phyloP scores from a whole-genome alignment of 2,113 vertebrate genomes.

The Elephas maximus region DNA sequence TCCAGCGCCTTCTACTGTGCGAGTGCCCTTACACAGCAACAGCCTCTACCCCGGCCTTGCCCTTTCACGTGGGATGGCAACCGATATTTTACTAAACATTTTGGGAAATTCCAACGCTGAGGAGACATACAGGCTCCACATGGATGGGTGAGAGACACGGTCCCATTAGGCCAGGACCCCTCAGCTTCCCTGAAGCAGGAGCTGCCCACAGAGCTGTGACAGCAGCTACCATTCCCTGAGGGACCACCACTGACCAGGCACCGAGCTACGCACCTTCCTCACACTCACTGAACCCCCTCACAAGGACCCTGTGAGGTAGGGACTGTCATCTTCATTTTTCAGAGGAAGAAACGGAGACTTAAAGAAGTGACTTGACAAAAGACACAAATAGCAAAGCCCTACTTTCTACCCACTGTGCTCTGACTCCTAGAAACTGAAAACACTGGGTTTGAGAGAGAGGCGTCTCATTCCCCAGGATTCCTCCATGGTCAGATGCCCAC shows the following conservation, averaged over 20 bases:
- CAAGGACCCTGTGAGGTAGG: background rate
- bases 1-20: background rate
- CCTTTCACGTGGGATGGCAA: background rate
- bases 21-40: background rate
- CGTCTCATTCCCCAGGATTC: background rate
- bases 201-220: background rate
- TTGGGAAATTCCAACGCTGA: background rate
- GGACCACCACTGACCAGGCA: background rate
- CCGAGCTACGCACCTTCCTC: background rate
- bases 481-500: background rate
- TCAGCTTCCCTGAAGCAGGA: background rate
- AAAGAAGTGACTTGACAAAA: background rate
- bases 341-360: background rate
- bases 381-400: background rate
- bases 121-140: background rate
- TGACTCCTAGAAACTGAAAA: too few species aligned
- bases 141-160: background rate
- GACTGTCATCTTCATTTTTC: background rate
- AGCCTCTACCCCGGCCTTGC: background rate
- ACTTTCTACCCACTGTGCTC: background rate
- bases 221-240: background rate
- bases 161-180: background rate
- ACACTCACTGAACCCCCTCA: background rate
- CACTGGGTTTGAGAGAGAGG: too few species aligned
- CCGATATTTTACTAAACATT: background rate